phyloP scores from a whole-genome alignment of 30 jellyfish, hydroid and myxozoan species.

The Nemopilema nomurai region DNA sequence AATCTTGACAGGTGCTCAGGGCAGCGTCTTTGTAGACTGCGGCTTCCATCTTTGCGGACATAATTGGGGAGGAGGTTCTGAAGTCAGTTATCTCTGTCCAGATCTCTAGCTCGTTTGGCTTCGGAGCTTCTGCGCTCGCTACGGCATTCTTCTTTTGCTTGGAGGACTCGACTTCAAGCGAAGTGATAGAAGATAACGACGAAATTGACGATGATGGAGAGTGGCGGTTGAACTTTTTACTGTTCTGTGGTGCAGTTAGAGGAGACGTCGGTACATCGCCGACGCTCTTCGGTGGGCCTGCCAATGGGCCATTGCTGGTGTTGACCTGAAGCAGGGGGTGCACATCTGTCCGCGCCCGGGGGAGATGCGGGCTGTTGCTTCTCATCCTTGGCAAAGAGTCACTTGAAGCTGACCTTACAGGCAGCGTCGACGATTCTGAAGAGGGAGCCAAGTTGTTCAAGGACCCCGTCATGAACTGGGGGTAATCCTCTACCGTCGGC shows the following conservation, averaged over 20 bases:
- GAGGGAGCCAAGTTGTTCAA: slow-evolving; percentile 27
- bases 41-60: slow-evolving; percentile 25
- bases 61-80: slow-evolving; percentile 66
- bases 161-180: slow-evolving; percentile 34
- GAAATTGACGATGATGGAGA: slow-evolving; percentile 91
- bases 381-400: slow-evolving; percentile 43
- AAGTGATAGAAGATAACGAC: slow-evolving; percentile 80
- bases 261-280: slow-evolving; percentile 9
- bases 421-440: slow-evolving; percentile 20
- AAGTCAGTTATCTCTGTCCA: slow-evolving; percentile 76
- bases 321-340: slow-evolving; percentile 54
- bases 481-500: slow-evolving; percentile 69
- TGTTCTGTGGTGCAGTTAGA: slow-evolving; percentile 20
- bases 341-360: slow-evolving; percentile 79
- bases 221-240: slow-evolving; percentile 15
- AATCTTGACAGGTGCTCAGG: slow-evolving; percentile 29
- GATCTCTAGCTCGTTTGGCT: slow-evolving; percentile 47
- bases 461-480: slow-evolving; percentile 66
- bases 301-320: slow-evolving; percentile 14
- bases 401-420: slow-evolving; percentile 52
- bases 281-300: slow-evolving; percentile 10
- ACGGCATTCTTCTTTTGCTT: neutral
- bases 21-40: slow-evolving; percentile 22
- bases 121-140: slow-evolving; percentile 10
- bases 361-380: slow-evolving; percentile 69